phyloP scores from a whole-genome alignment of 2,113 vertebrate genomes.

The Mormyrus iriodes region DNA sequence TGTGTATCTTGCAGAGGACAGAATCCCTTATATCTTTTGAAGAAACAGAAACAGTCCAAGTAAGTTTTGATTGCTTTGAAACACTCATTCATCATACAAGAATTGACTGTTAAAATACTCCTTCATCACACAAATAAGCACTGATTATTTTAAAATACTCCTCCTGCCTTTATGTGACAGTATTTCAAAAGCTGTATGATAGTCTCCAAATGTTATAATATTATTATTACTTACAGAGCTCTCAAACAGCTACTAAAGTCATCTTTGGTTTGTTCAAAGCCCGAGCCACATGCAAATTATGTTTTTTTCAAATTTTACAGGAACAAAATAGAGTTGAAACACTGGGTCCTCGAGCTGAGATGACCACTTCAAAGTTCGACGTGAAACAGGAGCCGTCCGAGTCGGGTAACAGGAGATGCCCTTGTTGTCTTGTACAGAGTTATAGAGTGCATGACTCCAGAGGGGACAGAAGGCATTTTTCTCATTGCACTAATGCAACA shows the following conservation, averaged over 20 bases:
- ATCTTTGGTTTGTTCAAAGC: background rate
- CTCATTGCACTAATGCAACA: background rate
- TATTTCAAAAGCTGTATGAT: background rate
- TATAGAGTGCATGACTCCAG: background rate
- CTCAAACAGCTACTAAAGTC: background rate
- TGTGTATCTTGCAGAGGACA: conserved; percentile 39
- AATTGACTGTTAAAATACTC: background rate
- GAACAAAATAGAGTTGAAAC: conserved; percentile 37
- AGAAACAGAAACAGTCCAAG: conserved; percentile 33
- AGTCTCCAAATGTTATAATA: background rate
- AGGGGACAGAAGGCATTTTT: background rate
- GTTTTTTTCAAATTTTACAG: conserved; percentile 33
- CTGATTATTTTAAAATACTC: background rate
- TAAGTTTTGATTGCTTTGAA: conserved; percentile 37
- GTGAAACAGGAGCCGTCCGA: conserved; percentile 38
- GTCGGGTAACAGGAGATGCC: conserved; percentile 39
- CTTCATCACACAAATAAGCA: background rate
- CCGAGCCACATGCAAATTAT: background rate
- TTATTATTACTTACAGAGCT: background rate
- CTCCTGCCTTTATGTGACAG: background rate
- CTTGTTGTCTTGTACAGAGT: background rate
- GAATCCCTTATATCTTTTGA: conserved; percentile 60
- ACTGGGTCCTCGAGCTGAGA: conserved; percentile 27
- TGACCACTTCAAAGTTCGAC: conserved; percentile 34
- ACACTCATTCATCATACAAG: background rate